Evolutionary conservation across 1,140 invertebrate genomes (phyloP), one percentile per base, ranked within the genome.

Genomic region (Frieseomelitta varia): DNA sequence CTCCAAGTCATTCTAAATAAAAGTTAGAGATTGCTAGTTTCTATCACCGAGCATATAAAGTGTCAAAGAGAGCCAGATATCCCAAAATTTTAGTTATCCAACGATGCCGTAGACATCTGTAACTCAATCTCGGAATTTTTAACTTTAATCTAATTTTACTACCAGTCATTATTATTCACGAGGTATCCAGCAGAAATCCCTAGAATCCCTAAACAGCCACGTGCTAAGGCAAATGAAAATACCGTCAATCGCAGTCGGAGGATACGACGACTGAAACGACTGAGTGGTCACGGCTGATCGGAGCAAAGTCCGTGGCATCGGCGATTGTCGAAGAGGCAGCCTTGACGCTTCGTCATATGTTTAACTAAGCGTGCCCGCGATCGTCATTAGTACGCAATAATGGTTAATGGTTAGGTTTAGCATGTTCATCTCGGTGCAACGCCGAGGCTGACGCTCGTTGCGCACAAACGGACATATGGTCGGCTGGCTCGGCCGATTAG

Each of bases 401-500:
- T 92, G 87, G 88, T 89, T 88, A 91, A 91, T 91, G 87, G 88
- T 84, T 91, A 81, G 85, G 88, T 90, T 89, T 88, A 89, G 88
- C 87, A n/a, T 84, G 79, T 89, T 90, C 85, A 86, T 88, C 85
- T 84, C 85, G 72, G 83, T 88, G 81, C 80, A 88, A 84, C 86
- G 79, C 39, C 76, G 68, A 85, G 76, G 86, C 90, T 87, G 73
- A 73, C 56, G 81, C 74, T 82, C 80, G 78, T 87, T 75, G 89
- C 56, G 82, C 86, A 84, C 85, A 84, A 93, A 92, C 93, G 93
- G 93, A 94, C 94, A 94, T 94, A 94, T 94, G 94, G 94, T 94
- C 92, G 93, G 89, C 92, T 93, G 93, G 92, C 92, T 94, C 93
- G 92, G 90, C 93, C 94, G 93, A 94, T 94, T 94, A 94, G 94